Evolutionary conservation across 2,888 invertebrate species (phyloP).

Genomic region (Gastrophysa polygoni): DNA sequence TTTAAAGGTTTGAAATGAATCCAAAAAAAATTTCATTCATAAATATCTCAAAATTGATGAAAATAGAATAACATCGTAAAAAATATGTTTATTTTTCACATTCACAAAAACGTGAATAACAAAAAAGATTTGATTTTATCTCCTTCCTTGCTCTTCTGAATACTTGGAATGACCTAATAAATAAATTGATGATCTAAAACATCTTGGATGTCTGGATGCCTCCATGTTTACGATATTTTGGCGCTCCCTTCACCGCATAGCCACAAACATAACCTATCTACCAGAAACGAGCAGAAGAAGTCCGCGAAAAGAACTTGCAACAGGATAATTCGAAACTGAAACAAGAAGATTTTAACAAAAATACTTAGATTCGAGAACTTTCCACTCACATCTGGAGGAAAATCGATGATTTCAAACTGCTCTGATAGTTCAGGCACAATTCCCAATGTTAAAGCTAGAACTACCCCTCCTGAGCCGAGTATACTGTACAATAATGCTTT

Average conservation of each 20-base stretch:
- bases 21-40: too few species aligned
- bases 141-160: constrained; percentile 12
- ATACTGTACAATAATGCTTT: constrained; percentile 91
- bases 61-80: too few species aligned
- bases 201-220: constrained; percentile 18
- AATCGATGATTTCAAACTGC: constrained; percentile 94
- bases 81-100: constrained; percentile 27
- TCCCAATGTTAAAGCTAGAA: constrained; percentile 85
- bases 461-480: constrained; percentile 78
- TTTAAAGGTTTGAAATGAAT: too few species aligned
- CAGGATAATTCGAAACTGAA: constrained; percentile 88
- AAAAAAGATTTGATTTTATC: constrained; percentile 19
- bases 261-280: constrained; percentile 85
- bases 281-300: constrained; percentile 81
- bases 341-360: too few species aligned
- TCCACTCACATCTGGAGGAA: constrained; percentile 71
- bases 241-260: constrained; percentile 82
- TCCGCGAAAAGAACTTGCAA: constrained; percentile 85
- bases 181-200: constrained; percentile 22
- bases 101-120: constrained; percentile 24
- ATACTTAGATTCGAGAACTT: constrained; percentile 11
- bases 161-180: constrained; percentile 33
- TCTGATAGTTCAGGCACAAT: constrained; percentile 82
- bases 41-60: too few species aligned
- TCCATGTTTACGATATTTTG: constrained; percentile 40